A percentile compares a stretch with the other conserved stretches of the same genome.
These are phyloP conservation scores for Perizoma affinitatum DNA, from an alignment of 2,888 invertebrate genomes.

Conservation along the genomic window DNA sequence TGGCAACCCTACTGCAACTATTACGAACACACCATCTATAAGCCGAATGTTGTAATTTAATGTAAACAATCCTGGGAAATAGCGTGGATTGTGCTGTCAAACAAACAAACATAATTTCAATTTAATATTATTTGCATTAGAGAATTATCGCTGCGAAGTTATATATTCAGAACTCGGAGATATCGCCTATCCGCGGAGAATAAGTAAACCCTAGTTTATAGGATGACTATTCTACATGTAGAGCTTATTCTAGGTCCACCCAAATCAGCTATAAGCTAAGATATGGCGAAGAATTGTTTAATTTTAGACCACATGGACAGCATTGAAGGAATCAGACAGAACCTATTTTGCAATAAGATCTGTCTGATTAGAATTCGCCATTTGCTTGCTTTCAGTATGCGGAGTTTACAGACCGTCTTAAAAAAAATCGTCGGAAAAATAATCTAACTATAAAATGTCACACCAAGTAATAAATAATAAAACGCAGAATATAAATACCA, in stretches of 20 bases:
- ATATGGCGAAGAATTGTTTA: not conserved
- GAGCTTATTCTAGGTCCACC: slow-evolving; percentile 1
- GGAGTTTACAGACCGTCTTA: not conserved
- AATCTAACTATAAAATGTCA: not conserved
- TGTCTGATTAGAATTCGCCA: too few species aligned
- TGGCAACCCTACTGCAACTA: slow-evolving; percentile 39
- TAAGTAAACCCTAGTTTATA: slow-evolving; percentile 15
- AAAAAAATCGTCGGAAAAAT: not conserved
- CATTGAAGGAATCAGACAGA: too few species aligned
- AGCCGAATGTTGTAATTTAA: slow-evolving; percentile 72
- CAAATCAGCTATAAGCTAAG: too few species aligned
- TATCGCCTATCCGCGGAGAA: slow-evolving; percentile 14
- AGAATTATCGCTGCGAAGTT: slow-evolving; percentile 27
- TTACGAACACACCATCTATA: slow-evolving; percentile 64
- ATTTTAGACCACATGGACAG: too few species aligned
- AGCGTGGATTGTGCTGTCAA: slow-evolving; percentile 68
- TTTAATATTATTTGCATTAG: slow-evolving; percentile 34
- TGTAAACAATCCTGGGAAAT: slow-evolving; percentile 75
- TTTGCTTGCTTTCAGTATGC: too few species aligned
- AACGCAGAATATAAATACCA: slow-evolving; percentile 43
- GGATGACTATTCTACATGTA: slow-evolving; percentile 1
- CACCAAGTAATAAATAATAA: slow-evolving; percentile 7
- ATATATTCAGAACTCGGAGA: slow-evolving; percentile 19
- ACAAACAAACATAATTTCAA: slow-evolving; percentile 38
- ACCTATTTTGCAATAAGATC: too few species aligned